These are phyloP conservation scores for Polydrusus tereticollis DNA, from an alignment of 2,888 invertebrate species.

Conservation along the genomic window DNA sequence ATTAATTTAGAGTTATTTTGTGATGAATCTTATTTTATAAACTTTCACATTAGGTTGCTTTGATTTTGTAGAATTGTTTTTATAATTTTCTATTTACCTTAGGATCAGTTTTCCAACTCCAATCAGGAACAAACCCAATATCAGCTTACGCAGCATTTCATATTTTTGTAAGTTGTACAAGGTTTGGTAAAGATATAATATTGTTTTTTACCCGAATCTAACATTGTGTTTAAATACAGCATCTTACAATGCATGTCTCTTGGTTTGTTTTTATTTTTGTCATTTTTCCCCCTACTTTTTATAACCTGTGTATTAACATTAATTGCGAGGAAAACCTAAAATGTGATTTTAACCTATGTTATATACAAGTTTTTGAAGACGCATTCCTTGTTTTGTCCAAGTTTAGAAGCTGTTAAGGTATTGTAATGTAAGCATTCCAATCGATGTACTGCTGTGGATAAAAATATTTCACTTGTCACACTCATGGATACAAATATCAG, in stretches of 20 bases:
- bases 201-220: constrained; percentile 34
- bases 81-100: constrained; percentile 44
- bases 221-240: constrained; percentile 56
- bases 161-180: constrained; percentile 59
- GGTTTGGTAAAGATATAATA: constrained; percentile 43
- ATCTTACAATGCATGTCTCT: constrained; percentile 55
- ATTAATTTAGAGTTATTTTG: not conserved
- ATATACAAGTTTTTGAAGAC: not conserved
- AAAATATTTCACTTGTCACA: too few species aligned
- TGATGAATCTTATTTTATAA: not conserved
- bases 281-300: constrained; percentile 19
- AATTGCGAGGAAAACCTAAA: constrained; percentile 15
- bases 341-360: constrained; percentile 4
- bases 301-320: constrained; percentile 20
- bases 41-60: not conserved
- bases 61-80: not conserved
- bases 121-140: constrained; percentile 53
- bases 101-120: constrained; percentile 57
- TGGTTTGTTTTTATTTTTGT: constrained; percentile 40
- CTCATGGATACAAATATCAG: too few species aligned
- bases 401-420: too few species aligned
- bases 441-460: too few species aligned
- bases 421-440: too few species aligned
- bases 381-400: not conserved
- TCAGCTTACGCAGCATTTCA: constrained; percentile 56